Evolutionary conservation across 2,797 vertebrate genomes (phyloP).

Genomic region (Halcyon leucocephala): DNA sequence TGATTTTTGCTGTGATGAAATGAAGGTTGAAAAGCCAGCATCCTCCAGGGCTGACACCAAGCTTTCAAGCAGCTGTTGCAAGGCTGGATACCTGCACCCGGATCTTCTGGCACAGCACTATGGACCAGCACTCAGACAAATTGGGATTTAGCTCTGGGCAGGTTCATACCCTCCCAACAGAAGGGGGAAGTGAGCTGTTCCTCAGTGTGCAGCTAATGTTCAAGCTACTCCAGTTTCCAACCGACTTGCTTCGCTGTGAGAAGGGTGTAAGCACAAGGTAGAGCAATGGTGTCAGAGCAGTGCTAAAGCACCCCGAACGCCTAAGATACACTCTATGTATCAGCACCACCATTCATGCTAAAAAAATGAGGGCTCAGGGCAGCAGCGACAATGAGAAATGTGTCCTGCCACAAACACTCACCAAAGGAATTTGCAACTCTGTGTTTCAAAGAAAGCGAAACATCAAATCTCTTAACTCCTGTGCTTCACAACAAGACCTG

Average conservation of each 20-base stretch:
- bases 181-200: fast-evolving
- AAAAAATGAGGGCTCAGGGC: neutral
- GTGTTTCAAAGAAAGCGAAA: neutral
- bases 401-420: neutral
- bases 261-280: neutral
- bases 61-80: neutral
- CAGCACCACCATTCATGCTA: neutral
- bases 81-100: neutral
- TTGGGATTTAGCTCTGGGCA: neutral
- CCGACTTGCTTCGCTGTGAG: neutral
- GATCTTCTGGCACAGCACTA: neutral
- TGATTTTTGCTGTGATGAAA: neutral
- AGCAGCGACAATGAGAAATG: neutral
- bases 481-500: neutral
- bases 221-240: neutral
- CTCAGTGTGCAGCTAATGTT: neutral
- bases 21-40: neutral
- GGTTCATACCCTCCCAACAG: neutral
- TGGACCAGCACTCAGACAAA: neutral
- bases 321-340: neutral
- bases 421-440: neutral
- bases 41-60: fast-evolving
- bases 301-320: neutral
- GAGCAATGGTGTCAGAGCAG: neutral
- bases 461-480: neutral